Evolutionary conservation across 2,888 invertebrate species (phyloP), one percentile per base, ranked within the genome.

Genomic region (Ochropleura plecta): DNA sequence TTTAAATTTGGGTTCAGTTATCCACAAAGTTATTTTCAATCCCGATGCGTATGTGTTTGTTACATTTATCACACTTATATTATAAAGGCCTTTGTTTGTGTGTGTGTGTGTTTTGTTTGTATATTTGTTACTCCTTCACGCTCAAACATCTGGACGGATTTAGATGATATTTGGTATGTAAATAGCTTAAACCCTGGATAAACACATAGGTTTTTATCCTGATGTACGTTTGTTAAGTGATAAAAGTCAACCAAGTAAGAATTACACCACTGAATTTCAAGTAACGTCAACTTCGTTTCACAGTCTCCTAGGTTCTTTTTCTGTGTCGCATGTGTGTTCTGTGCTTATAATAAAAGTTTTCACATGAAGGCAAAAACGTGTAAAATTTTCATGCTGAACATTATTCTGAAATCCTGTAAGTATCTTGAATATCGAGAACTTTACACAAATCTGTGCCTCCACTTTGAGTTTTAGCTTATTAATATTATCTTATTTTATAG

Each of bases 321-420:
- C 44, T 62, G 62, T 44, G 44, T 44, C 44, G 14, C 44, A 44
- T 14, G n/a, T 60, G 42, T 62, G 12, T 44, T 40, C 16, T 44
- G 12, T 62, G 44, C n/a, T 62, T 44, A 62, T 62, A 44, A 62
- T 12, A 63, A 60, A 73, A 73, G 18, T 70, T 60, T 67, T 16
- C 59, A 67, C 42, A n/a, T 48, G 10, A 5, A 30, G 40, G 49
- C 59, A 63, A 49, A 53, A 63, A 46, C 42, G 65, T 67, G 16
- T 49, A 16, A 55, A 80, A 18, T 60, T 70, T 48, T 20, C 6
- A 70, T 18, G 16, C 8, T 46, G 18, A 63, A n/a, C 40, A 44
- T 59, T 70, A 65, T 46, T 18, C 6, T 63, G 1, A 59, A 68
- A 42, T 55, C 20, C n/a, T 68, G 1, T n/a, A 10, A 42, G 44